Base-by-base conservation (phyloP, 2,888 invertebrate genomes). In the Mythimna impura region DNA sequence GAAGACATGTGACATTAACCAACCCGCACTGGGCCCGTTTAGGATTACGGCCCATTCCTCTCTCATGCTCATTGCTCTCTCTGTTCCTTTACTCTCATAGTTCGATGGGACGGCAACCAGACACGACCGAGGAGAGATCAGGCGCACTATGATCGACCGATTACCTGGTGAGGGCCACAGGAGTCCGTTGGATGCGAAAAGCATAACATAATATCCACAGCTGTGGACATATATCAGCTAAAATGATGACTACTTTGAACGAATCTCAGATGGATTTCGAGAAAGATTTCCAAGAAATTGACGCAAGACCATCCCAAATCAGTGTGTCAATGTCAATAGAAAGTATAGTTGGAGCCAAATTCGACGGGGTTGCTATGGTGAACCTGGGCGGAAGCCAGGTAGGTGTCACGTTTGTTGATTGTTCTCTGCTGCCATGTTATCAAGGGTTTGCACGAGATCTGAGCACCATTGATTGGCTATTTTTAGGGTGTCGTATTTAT, bases 341-440 rank as follows among this genome's bases (percentile, higher is more conserved):
- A 75, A 78, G 61, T 47, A 30, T 9, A 34, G 22, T 40, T n/a
- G 14, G 70, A 64, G 79, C 79, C 79, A 79, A 79, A 7, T 43
- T n/a, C 6, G 52, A 22, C 36, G 52, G 30, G 47, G 75, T 75
- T 75, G 62, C 79, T 50, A 62, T 34, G 71, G 55, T 57, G 40
- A 50, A 71, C 6, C 71, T 75, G 75, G 75, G 71, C 40, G 5
- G 20, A 57, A 50, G 75, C 75, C 75, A 75, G 79, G 61, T 50
- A 12, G 3, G 30, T 57, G 75, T 75, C 75, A 75, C 57, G 62
- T 57, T 57, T 0, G 61, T 61, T 47, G 22, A 75, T 34, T 62
- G 50, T 57, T 57, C n/a, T 30, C 14, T 40, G 2, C 12, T 70
- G 50, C 70, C 61, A 71, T 40, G 70, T 22, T 78, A 20, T 10